Conservation (phyloP, 2,888 invertebrate genomes). For the Epirrhoe tristata region DNA sequence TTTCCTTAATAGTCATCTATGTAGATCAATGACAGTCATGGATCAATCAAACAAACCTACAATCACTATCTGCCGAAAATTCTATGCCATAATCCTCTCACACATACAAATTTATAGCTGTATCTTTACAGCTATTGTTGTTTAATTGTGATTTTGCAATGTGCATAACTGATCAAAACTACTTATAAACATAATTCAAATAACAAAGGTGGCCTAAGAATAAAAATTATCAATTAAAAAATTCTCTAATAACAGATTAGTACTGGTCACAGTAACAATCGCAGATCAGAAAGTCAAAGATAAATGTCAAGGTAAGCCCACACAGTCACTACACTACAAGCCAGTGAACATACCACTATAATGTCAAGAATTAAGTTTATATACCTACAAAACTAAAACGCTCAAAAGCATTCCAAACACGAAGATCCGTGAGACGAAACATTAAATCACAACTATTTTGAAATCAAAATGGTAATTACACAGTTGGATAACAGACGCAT, state of each 20-base stretch:
- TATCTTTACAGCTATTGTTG: too few species aligned
- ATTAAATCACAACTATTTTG: slow-evolving; percentile 29
- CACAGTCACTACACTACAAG: slow-evolving; percentile 67
- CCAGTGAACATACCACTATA: slow-evolving; percentile 52
- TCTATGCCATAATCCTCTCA: too few species aligned
- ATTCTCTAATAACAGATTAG: slow-evolving; percentile 31
- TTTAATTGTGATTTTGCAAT: too few species aligned
- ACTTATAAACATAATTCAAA: neutral
- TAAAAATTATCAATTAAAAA: neutral
- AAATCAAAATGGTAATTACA: slow-evolving; percentile 25
- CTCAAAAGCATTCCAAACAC: slow-evolving; percentile 38
- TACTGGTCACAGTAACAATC: slow-evolving; percentile 53
- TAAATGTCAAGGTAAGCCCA: slow-evolving; percentile 81
- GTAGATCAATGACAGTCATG: neutral
- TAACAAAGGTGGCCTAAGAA: neutral
- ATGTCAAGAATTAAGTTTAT: slow-evolving; percentile 24
- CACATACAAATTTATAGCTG: too few species aligned
- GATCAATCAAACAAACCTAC: too few species aligned
- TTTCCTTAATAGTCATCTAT: neutral
- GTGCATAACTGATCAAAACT: neutral
- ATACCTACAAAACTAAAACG: slow-evolving; percentile 18
- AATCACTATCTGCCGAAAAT: too few species aligned
- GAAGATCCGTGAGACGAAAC: slow-evolving; percentile 31
- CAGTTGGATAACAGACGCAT: slow-evolving; percentile 36
- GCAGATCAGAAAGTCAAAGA: slow-evolving; percentile 56